These are phyloP conservation scores for Litocranius walleri DNA, from an alignment of 2,113 vertebrate genomes.

Conservation along the genomic window DNA sequence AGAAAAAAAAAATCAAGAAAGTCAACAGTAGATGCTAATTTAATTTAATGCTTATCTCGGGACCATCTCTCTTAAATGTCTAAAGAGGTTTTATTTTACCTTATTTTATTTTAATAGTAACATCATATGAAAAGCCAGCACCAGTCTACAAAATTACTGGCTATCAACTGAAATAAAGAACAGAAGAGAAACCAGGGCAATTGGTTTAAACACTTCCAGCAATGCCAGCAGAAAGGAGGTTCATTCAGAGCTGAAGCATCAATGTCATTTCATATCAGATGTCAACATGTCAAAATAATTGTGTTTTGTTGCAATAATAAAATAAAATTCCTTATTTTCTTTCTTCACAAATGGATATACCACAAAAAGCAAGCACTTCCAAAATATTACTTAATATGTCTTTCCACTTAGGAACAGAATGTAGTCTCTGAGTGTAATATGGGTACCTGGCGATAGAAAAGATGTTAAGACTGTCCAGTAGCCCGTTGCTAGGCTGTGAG, in stretches of 20 bases:
- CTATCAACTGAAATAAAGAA: neutral
- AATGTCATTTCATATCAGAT: constrained; percentile 39
- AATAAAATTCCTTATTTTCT: constrained; percentile 28
- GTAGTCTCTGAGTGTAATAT: neutral
- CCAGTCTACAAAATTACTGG: neutral
- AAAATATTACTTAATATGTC: neutral
- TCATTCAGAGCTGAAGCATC: constrained; percentile 35
- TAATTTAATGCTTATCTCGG: neutral
- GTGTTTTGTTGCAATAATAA: constrained; percentile 41
- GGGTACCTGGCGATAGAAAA: neutral
- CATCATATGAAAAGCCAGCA: constrained; percentile 13
- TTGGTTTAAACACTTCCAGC: constrained; percentile 14
- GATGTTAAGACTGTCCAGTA: neutral
- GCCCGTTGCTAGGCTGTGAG: neutral
- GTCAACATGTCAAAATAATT: constrained; percentile 51
- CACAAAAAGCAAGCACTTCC: neutral
- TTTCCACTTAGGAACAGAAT: neutral
- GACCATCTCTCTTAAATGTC: neutral
- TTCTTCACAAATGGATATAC: constrained; percentile 19
- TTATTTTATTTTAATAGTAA: constrained; percentile 23
- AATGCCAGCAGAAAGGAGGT: neutral
- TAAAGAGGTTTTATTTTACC: neutral
- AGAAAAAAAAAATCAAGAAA: neutral
- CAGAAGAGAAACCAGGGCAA: neutral
- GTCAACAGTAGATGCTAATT: neutral